A percentile compares a stretch with the other conserved stretches of the same genome.
Evolutionary conservation across 1,140 invertebrate species (phyloP).

Genomic region (Drosophila trapezifrons): DNA sequence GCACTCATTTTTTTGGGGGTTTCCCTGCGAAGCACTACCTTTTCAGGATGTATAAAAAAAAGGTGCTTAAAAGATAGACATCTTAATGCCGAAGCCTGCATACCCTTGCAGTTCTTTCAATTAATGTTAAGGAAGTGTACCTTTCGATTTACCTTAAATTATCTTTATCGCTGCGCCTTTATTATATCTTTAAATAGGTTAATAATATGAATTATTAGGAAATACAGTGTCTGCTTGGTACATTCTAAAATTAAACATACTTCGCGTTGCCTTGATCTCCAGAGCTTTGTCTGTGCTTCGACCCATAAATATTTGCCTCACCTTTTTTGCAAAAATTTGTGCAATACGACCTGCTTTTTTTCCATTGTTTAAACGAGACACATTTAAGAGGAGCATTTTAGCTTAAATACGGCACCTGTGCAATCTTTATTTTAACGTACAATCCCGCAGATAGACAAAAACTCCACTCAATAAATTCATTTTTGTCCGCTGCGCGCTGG

Average conservation of each 20-base stretch:
- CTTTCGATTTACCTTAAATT: too few species aligned
- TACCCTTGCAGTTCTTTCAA: too few species aligned
- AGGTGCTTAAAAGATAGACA: too few species aligned
- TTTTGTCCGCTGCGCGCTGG: neutral
- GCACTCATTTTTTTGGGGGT: neutral
- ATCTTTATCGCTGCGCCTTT: too few species aligned
- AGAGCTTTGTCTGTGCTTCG: neutral
- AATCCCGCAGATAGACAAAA: slow-evolving; percentile 3
- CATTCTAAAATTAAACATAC: too few species aligned
- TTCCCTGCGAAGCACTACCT: neutral
- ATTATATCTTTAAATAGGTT: too few species aligned
- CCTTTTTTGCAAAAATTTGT: slow-evolving; percentile 2
- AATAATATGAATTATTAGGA: too few species aligned
- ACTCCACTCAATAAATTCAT: slow-evolving; percentile 25
- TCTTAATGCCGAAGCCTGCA: too few species aligned
- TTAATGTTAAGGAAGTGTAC: too few species aligned
- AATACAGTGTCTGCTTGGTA: too few species aligned
- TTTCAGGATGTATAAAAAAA: too few species aligned
- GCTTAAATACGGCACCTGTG: neutral
- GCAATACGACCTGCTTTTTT: slow-evolving; percentile 5
- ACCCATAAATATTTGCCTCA: neutral
- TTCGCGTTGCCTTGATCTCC: too few species aligned
- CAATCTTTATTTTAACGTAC: slow-evolving; percentile 19
- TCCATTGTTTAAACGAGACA: neutral
- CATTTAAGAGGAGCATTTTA: slow-evolving; percentile 19